A percentile compares a stretch with the other conserved stretches of the same genome.
Evolutionary conservation across 2,888 invertebrate species (phyloP).

Genomic region (Acronicta alni): DNA sequence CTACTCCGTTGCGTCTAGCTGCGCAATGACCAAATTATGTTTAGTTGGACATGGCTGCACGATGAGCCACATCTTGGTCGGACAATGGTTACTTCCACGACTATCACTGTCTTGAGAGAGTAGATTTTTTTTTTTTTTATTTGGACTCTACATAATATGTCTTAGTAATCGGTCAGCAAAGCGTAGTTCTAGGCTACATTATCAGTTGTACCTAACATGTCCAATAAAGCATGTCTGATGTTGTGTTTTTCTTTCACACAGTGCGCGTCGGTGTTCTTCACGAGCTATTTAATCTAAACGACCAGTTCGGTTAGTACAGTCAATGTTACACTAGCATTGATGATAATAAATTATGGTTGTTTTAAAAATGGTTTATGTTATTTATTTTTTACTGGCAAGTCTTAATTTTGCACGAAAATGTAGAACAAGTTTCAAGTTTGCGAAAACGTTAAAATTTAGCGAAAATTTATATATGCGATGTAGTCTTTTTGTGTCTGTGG

Average conservation of each 20-base stretch:
- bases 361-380: conserved; percentile 42
- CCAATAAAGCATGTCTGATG: conserved; percentile 59
- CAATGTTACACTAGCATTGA: conserved; percentile 40
- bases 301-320: conserved; percentile 69
- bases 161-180: background rate
- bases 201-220: conserved; percentile 34
- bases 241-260: conserved; percentile 71
- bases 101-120: no score
- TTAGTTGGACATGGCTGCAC: no score
- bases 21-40: no score
- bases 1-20: no score
- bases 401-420: no score
- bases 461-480: no score
- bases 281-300: conserved; percentile 48
- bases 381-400: conserved; percentile 21
- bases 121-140: no score
- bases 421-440: no score
- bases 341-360: conserved; percentile 48
- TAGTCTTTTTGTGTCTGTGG: background rate
- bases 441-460: no score
- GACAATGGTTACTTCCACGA: no score
- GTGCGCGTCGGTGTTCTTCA: conserved; percentile 57
- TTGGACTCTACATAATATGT: no score
- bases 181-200: conserved; percentile 38
- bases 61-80: no score